A percentile compares a stretch with the other conserved stretches of the same genome.
Evolutionary conservation across 2,797 vertebrate genomes (phyloP).

Genomic region (Gallinago nigripennis): DNA sequence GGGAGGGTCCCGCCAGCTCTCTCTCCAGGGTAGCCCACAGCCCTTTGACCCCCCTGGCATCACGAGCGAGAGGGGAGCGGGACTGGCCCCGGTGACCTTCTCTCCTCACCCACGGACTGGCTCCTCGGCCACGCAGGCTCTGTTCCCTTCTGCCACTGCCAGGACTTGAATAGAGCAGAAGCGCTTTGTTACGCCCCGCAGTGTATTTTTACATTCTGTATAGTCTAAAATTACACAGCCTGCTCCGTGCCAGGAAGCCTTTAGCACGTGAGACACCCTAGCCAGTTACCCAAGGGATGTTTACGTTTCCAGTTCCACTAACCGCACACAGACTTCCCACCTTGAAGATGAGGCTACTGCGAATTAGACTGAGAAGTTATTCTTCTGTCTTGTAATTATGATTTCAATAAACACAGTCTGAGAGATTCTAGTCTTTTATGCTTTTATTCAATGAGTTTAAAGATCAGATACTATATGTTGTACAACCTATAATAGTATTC

Average conservation of each 20-base stretch:
- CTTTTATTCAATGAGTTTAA: not conserved
- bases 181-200: not conserved
- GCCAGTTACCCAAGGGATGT: conserved; percentile 34
- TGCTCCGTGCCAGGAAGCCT: not conserved
- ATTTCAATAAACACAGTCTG: not conserved
- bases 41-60: not conserved
- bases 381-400: not conserved
- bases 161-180: conserved; percentile 41
- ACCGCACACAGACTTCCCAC: not conserved
- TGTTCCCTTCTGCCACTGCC: conserved; percentile 12
- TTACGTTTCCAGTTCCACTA: conserved; percentile 25
- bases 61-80: not conserved
- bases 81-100: not conserved
- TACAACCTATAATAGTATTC: not conserved
- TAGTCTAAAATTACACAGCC: conserved; percentile 31
- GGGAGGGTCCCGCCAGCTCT: not conserved
- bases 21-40: not conserved
- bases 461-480: not conserved
- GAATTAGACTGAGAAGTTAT: conserved; percentile 1
- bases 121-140: not conserved
- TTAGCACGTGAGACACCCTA: not conserved
- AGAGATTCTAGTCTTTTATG: not conserved
- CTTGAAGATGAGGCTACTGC: not conserved
- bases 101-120: not conserved
- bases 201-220: conserved; percentile 31